A percentile compares a stretch with the other conserved stretches of the same genome.
Conservation (phyloP, 2,113 vertebrate genomes). For the Perccottus glenii region DNA sequence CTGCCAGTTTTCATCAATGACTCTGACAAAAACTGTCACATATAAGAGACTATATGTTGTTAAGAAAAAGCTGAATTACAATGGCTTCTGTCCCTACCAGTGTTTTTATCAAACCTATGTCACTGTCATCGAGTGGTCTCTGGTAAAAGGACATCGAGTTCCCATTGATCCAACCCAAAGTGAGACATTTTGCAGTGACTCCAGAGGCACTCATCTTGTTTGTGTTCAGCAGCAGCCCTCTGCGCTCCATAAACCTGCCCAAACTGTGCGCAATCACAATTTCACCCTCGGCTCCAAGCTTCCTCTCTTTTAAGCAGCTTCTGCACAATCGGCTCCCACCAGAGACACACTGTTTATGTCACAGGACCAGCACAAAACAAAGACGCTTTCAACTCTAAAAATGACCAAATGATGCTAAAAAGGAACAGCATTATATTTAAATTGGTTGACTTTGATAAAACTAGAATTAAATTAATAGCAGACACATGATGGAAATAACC, state of each 20-base stretch:
- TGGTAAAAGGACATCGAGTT: slow-evolving; percentile 1
- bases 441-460: no score
- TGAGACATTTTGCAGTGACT: slow-evolving; percentile 19
- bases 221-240: slow-evolving; percentile 41
- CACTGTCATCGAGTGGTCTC: no score
- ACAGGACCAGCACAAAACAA: slow-evolving; percentile 36
- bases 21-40: no score
- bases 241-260: slow-evolving; percentile 20
- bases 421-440: no score
- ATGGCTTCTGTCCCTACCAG: no score
- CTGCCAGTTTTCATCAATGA: no score
- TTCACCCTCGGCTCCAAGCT: slow-evolving; percentile 47
- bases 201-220: slow-evolving; percentile 31
- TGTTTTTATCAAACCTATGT: no score
- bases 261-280: slow-evolving; percentile 40
- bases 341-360: slow-evolving; percentile 44
- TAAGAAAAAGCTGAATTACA: no score
- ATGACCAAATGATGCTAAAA: no score
- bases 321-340: slow-evolving; percentile 51
- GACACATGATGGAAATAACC: no score
- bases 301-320: slow-evolving; percentile 53
- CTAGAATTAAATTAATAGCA: no score
- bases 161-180: not conserved
- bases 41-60: no score
- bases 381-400: slow-evolving; percentile 1